Evolutionary conservation across 2,113 vertebrate genomes (phyloP).

Genomic region (Seriola dumerili): DNA sequence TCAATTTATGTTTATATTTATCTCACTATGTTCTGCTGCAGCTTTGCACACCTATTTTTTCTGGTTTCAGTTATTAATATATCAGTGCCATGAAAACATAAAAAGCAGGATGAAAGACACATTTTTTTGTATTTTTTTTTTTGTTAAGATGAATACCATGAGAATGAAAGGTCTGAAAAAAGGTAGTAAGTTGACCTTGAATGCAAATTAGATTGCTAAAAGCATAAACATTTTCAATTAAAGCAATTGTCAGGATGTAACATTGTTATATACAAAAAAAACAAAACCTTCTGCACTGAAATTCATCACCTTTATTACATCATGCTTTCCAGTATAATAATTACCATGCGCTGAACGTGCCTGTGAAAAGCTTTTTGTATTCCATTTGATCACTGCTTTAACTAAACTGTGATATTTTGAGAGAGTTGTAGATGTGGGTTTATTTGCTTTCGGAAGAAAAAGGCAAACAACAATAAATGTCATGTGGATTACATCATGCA

Average conservation of each 20-base stretch:
- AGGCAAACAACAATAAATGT: constrained; percentile 25
- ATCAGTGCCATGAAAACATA: background rate
- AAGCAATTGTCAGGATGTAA: too few species aligned
- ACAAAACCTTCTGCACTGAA: background rate
- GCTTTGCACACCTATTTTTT: background rate
- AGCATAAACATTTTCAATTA: too few species aligned
- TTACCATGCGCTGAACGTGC: background rate
- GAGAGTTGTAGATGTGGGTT: background rate
- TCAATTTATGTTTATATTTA: background rate
- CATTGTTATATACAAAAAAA: too few species aligned
- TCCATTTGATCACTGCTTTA: background rate
- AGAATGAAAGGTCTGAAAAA: background rate
- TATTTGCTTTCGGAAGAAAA: background rate
- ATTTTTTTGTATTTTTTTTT: too few species aligned
- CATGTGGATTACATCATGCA: constrained; percentile 28
- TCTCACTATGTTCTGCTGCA: background rate
- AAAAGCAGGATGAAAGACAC: background rate
- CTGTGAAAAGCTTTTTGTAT: background rate
- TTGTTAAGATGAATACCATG: background rate
- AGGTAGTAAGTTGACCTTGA: too few species aligned
- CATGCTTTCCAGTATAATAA: background rate
- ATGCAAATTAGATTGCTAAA: too few species aligned
- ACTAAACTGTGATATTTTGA: background rate
- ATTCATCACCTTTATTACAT: background rate
- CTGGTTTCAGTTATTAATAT: background rate